A percentile compares a stretch with the other conserved stretches of the same genome.
Evolutionary conservation across 2,113 vertebrate genomes (phyloP).

Genomic region (Monarcha castaneiventris): DNA sequence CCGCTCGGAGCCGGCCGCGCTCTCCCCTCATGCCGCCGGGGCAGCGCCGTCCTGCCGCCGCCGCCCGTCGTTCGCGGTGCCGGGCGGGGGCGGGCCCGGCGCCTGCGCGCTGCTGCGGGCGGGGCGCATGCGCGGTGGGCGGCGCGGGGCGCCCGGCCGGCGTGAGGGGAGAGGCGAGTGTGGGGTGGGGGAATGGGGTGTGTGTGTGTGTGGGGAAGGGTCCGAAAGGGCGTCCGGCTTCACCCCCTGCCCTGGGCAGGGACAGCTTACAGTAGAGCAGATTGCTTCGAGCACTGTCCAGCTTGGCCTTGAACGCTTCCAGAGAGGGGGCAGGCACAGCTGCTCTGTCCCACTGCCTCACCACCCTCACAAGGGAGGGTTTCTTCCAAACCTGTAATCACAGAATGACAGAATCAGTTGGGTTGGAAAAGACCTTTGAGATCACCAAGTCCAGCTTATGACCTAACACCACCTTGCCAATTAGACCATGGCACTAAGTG

Average conservation of each 20-base stretch:
- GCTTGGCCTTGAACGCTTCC: neutral
- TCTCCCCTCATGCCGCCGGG: neutral
- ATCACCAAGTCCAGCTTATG: neutral
- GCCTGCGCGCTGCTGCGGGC: neutral
- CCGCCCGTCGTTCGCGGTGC: neutral
- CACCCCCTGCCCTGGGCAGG: too few species aligned
- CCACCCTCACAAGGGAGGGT: neutral
- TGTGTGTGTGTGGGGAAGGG: rapidly evolving
- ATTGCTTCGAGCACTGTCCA: neutral
- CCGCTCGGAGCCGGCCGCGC: neutral
- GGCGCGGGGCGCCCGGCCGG: rapidly evolving
- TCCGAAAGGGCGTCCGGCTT: rapidly evolving
- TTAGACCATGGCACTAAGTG: too few species aligned
- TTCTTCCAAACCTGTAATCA: neutral
- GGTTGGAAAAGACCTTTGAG: neutral
- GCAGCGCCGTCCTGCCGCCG: neutral
- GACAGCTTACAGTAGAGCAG: rapidly evolving
- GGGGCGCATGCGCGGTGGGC: neutral
- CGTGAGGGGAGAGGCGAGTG: neutral
- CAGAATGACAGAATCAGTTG: neutral
- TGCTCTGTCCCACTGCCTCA: neutral
- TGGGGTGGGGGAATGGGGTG: rapidly evolving
- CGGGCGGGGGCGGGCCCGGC: too few species aligned
- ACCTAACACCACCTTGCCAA: neutral
- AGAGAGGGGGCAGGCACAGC: too few species aligned